Conservation (phyloP, 1,140 invertebrate genomes). For the Drosophila sp. region DNA sequence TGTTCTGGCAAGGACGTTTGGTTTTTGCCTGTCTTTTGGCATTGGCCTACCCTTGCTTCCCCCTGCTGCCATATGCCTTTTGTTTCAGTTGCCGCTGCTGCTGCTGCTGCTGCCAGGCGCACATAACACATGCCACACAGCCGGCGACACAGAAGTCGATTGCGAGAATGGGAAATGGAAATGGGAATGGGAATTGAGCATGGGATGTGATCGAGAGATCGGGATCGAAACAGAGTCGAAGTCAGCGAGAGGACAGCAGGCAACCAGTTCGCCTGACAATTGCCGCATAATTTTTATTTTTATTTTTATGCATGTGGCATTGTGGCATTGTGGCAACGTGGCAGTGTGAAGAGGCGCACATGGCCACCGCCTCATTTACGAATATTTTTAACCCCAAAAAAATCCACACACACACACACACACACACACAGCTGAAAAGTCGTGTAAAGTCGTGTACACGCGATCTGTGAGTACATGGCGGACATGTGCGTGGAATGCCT, state of each 20-base stretch:
- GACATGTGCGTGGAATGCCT: constrained; percentile 78
- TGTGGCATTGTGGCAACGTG: constrained; percentile 9
- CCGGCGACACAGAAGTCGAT: constrained; percentile 49
- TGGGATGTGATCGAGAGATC: not conserved
- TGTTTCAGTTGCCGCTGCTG: constrained; percentile 42
- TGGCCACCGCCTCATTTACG: constrained; percentile 53
- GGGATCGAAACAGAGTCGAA: constrained; percentile 3
- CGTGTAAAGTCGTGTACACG: constrained; percentile 39
- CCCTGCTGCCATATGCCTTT: constrained; percentile 46
- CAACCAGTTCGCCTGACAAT: constrained; percentile 65
- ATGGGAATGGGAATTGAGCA: not conserved
- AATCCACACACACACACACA: constrained; percentile 8
- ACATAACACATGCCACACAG: constrained; percentile 61
- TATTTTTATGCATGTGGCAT: constrained; percentile 65
- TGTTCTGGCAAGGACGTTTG: constrained; percentile 68
- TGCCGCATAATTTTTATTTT: constrained; percentile 76
- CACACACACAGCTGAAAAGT: constrained; percentile 22
- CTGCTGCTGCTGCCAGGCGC: constrained; percentile 14
- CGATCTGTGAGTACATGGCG: constrained; percentile 30
- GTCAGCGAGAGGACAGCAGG: constrained; percentile 23
- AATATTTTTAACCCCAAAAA: constrained; percentile 63
- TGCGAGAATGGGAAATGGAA: not conserved
- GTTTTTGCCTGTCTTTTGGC: constrained; percentile 50
- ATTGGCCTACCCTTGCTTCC: constrained; percentile 43
- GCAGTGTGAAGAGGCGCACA: constrained; percentile 53